Evolutionary conservation across 2,888 invertebrate genomes (phyloP).

Genomic region (Esperia sulphurella): DNA sequence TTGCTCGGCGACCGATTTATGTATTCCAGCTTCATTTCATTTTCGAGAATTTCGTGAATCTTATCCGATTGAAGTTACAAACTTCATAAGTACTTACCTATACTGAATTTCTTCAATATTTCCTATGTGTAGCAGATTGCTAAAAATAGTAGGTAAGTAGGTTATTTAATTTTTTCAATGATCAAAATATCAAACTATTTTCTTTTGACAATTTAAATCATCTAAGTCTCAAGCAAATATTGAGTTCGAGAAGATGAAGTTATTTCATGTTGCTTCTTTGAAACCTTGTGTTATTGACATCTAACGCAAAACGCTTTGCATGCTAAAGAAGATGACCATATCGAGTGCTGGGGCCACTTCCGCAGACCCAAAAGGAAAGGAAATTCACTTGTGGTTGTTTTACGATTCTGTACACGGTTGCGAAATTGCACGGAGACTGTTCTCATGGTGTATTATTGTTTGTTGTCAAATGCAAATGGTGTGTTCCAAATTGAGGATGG

Average conservation of each 20-base stretch:
- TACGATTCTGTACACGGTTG: slow-evolving; percentile 54
- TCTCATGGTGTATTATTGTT: slow-evolving; percentile 44
- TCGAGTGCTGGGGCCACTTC: slow-evolving; percentile 50
- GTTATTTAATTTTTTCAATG: too few relatives aligned
- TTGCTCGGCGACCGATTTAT: slow-evolving; percentile 1
- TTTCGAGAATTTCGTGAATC: background rate
- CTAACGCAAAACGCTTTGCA: slow-evolving; percentile 37
- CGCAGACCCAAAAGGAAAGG: slow-evolving; percentile 69
- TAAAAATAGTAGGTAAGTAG: too few relatives aligned
- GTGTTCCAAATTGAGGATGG: slow-evolving; percentile 1
- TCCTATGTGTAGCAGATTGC: too few relatives aligned
- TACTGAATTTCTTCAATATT: too few relatives aligned
- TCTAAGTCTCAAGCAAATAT: too few relatives aligned
- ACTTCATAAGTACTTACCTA: too few relatives aligned
- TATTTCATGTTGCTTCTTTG: background rate
- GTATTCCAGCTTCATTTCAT: background rate
- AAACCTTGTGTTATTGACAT: slow-evolving; percentile 48
- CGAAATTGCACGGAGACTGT: slow-evolving; percentile 43
- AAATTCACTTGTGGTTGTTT: slow-evolving; percentile 56
- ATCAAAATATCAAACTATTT: too few relatives aligned
- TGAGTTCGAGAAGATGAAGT: background rate
- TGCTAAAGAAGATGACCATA: slow-evolving; percentile 52
- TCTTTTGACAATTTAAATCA: too few relatives aligned
- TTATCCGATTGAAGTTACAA: too few relatives aligned
- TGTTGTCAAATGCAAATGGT: slow-evolving; percentile 38